A percentile compares a stretch with the other conserved stretches of the same genome.
phyloP scores from a whole-genome alignment of 2,888 invertebrate genomes.

The Hemistola chrysoprasaria region DNA sequence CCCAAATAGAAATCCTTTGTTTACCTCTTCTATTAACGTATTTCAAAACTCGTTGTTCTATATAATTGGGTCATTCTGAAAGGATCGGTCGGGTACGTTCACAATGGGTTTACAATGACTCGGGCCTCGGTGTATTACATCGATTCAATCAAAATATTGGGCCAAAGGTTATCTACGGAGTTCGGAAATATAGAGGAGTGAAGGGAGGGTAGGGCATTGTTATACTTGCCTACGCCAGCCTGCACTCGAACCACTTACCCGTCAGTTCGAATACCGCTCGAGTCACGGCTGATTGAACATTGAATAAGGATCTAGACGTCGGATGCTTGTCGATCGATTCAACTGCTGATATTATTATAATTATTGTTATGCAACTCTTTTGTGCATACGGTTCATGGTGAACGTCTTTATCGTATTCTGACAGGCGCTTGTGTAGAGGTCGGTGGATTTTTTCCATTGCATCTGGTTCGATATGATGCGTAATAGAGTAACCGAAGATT shows the following conservation, averaged over 20 bases:
- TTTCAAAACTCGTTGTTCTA: constrained; percentile 49
- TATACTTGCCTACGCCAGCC: constrained; percentile 50
- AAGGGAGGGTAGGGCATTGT: constrained; percentile 38
- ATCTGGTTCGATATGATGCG: too few relatives aligned
- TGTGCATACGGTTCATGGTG: constrained; percentile 2
- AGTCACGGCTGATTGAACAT: constrained; percentile 66
- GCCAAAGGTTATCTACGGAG: constrained; percentile 62
- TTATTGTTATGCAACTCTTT: constrained; percentile 16
- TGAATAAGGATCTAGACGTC: constrained; percentile 52
- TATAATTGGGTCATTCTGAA: constrained; percentile 53
- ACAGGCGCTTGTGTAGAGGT: constrained; percentile 3
- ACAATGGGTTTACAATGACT: constrained; percentile 58
- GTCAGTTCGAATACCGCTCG: constrained; percentile 54
- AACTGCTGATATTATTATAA: constrained; percentile 16
- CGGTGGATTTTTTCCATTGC: not conserved
- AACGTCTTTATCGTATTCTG: constrained; percentile 15
- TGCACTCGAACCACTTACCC: constrained; percentile 57
- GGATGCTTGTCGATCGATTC: constrained; percentile 38
- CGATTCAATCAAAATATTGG: constrained; percentile 71
- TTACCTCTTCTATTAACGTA: constrained; percentile 28
- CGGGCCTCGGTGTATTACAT: constrained; percentile 64
- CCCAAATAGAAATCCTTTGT: constrained; percentile 20
- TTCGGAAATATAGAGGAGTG: constrained; percentile 5
- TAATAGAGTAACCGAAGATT: too few relatives aligned
- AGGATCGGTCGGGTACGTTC: constrained; percentile 42